These are phyloP conservation scores for Sesia bembeciformis DNA, from an alignment of 2,888 invertebrate genomes.

Conservation along the genomic window DNA sequence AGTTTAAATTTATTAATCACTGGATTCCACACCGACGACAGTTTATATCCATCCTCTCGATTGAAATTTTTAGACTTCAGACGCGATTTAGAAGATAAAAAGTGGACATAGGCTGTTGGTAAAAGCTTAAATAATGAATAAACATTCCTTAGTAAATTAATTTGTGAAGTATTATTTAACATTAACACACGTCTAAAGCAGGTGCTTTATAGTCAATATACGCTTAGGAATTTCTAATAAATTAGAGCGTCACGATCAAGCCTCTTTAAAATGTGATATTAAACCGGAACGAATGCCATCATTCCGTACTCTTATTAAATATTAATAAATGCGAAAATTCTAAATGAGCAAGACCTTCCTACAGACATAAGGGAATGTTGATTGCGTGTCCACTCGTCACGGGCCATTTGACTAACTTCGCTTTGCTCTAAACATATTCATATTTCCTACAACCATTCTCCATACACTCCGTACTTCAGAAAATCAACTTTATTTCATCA, in stretches of 20 bases:
- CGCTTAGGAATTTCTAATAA: neutral
- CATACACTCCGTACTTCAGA: conserved; percentile 10
- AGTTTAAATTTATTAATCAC: too few relatives aligned
- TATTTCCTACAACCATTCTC: conserved; percentile 14
- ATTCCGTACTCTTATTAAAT: neutral
- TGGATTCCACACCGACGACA: too few relatives aligned
- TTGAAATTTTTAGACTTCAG: too few relatives aligned
- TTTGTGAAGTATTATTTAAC: too few relatives aligned
- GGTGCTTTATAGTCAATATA: neutral
- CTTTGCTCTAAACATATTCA: conserved; percentile 30
- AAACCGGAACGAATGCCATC: neutral
- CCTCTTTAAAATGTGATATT: neutral
- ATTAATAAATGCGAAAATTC: conserved; percentile 22
- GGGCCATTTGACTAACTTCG: conserved; percentile 48
- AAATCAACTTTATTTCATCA: conserved; percentile 16
- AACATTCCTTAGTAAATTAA: too few relatives aligned
- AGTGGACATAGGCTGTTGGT: too few relatives aligned
- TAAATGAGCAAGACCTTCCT: conserved; percentile 22
- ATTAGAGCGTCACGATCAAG: neutral
- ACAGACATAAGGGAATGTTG: conserved; percentile 32
- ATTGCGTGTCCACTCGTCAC: conserved; percentile 45
- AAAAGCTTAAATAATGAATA: too few relatives aligned
- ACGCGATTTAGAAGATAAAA: too few relatives aligned
- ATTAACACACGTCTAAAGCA: too few relatives aligned
- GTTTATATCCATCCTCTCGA: too few relatives aligned